Conservation (phyloP, 2,888 invertebrate genomes). For the Ormyrus rosae region DNA sequence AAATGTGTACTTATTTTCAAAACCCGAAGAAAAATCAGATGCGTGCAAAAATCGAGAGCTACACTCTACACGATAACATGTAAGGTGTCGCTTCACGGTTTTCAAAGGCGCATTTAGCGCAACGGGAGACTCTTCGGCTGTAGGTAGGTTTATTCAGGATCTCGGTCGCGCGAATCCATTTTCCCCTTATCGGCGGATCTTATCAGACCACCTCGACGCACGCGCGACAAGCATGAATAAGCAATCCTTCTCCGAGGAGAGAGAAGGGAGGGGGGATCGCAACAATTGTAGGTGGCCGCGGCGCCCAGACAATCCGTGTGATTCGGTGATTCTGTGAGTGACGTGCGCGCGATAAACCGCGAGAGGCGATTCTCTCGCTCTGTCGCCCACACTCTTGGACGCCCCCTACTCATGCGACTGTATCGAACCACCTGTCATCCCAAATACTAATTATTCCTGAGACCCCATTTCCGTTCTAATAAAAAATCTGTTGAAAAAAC, state of each 20-base stretch:
- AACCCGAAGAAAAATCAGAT: no score
- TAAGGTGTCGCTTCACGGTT: no score
- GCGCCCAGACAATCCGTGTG: conserved; percentile 9
- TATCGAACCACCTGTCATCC: no score
- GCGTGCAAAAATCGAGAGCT: no score
- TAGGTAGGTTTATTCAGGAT: conserved; percentile 27
- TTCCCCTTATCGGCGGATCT: conserved; percentile 41
- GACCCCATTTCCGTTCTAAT: no score
- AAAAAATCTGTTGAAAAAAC: no score
- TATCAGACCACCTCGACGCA: conserved; percentile 37
- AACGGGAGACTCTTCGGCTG: neutral
- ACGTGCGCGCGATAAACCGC: conserved; percentile 42
- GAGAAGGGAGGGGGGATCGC: conserved; percentile 2
- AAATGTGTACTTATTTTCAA: no score
- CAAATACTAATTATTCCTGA: no score
- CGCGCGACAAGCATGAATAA: conserved; percentile 43
- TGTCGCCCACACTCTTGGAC: neutral
- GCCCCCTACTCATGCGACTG: no score
- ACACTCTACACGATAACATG: no score
- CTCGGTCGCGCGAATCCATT: conserved; percentile 17
- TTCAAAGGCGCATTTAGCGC: neutral
- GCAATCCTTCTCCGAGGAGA: conserved; percentile 22
- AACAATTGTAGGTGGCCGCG: conserved; percentile 6
- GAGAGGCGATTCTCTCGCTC: conserved; percentile 16
- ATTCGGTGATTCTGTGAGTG: conserved; percentile 22